Evolutionary conservation across 2,888 invertebrate genomes (phyloP), one percentile per base, ranked within the genome.

Genomic region (Drosophila tanythrix): DNA sequence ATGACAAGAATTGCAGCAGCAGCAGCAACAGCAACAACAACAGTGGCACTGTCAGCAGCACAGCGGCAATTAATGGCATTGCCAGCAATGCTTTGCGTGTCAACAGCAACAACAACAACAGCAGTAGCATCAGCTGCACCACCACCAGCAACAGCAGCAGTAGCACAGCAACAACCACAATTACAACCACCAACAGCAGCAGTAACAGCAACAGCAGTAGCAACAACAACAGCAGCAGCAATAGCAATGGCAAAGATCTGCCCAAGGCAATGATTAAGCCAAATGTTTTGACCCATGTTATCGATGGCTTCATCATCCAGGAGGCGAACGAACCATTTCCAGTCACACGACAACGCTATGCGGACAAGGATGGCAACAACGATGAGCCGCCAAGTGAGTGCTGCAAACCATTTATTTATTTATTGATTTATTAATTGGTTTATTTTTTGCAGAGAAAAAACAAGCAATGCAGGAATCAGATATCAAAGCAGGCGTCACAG

Each of bases 251-350:
- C 67, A 93, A 90, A 61, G 92, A 90, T 92, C 94, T 97, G 43
- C 97, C 97, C 25, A 97, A 97, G 92, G 98, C 98, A 2, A 96
- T 98, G 96, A 98, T 98, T 18, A 98, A 98, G 92, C 98, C 98
- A 0, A 98, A 98, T 91, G 97, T 99, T 10, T 94, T 99, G 60
- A 99, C 99, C 0, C 99, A 99, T 92, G 98, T 99, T 31, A 99
- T 99, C 75, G 99, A 98, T 92, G 99, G 98, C 60, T 99, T 98
- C 93, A 97, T 99, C 10, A 99, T 99, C 81, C 98, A 98, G 92
- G 99, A 99, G 94, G 98, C 97, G 1, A 96, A 96, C 2, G 97
- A 97, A 93, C 98, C 98, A 0, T 98, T 98, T 91, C 97, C 97
- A 67, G 97, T 98, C 59, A 97, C 95, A 90, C 79, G 95, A 91